Evolutionary conservation across 2,797 vertebrate species (phyloP).

Genomic region (Kryptopterus vitreolus): DNA sequence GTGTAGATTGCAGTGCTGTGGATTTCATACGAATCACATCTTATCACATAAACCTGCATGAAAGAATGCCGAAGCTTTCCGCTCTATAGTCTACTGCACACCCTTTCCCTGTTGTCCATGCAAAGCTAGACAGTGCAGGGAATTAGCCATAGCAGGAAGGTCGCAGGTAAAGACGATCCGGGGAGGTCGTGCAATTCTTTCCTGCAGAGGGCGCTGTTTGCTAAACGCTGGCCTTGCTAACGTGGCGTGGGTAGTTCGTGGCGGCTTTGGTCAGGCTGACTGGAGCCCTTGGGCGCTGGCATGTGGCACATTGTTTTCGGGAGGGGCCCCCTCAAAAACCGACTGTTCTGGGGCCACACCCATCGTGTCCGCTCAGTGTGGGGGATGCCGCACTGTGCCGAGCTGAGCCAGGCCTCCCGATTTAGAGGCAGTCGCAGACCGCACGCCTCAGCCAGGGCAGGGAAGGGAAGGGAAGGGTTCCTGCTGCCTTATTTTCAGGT

Average conservation of each 20-base stretch:
- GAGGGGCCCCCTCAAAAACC: constrained; percentile 85
- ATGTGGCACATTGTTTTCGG: constrained; percentile 79
- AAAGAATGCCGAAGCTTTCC: not conserved
- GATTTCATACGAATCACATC: not conserved
- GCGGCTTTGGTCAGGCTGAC: constrained; percentile 87
- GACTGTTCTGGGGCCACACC: constrained; percentile 82
- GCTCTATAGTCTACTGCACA: not conserved
- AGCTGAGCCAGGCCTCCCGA: constrained; percentile 72
- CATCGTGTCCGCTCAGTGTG: constrained; percentile 80
- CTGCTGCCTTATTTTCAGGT: constrained; percentile 77
- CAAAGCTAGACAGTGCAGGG: constrained; percentile 9
- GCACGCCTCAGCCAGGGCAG: constrained; percentile 58
- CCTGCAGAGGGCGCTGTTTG: constrained; percentile 49
- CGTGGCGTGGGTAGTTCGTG: constrained; percentile 78
- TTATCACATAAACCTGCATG: not conserved
- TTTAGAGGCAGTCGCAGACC: constrained; percentile 78
- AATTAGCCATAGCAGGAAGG: constrained; percentile 38
- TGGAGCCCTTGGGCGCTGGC: constrained; percentile 89
- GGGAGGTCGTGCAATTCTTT: constrained; percentile 6
- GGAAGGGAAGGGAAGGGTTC: constrained; percentile 69
- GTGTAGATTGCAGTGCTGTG: not conserved
- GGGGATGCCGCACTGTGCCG: constrained; percentile 75
- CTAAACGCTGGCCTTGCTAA: constrained; percentile 46
- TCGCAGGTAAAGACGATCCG: not conserved
- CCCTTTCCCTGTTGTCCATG: not conserved